Conservation (phyloP, 2,113 vertebrate genomes). For the Monopterus albus region DNA sequence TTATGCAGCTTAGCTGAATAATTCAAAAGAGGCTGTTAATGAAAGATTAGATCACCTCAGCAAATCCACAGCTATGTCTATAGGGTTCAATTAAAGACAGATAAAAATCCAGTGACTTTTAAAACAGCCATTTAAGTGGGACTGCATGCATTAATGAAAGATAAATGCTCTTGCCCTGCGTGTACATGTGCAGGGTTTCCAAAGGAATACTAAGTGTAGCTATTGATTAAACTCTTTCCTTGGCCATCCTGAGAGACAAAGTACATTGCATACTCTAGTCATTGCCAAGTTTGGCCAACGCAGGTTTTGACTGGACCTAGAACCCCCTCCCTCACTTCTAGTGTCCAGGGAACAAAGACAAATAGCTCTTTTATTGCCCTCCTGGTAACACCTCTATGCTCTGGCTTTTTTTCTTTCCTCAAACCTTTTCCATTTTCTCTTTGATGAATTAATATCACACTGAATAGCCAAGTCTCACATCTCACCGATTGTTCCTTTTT, state of each 20-base stretch:
- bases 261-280: constrained; percentile 55
- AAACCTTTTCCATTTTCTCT: constrained; percentile 50
- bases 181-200: constrained; percentile 50
- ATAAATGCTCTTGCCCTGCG: constrained; percentile 66
- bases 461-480: constrained; percentile 71
- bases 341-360: constrained; percentile 78
- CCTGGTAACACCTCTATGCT: constrained; percentile 69
- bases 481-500: constrained; percentile 66
- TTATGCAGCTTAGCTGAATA: constrained; percentile 65
- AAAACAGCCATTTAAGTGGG: constrained; percentile 66
- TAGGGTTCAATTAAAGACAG: constrained; percentile 77
- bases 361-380: constrained; percentile 79
- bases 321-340: constrained; percentile 35
- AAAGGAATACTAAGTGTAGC: constrained; percentile 66
- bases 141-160: constrained; percentile 74
- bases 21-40: constrained; percentile 64
- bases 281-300: constrained; percentile 69
- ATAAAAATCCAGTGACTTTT: constrained; percentile 74
- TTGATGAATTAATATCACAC: constrained; percentile 78
- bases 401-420: constrained; percentile 41
- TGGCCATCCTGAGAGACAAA: constrained; percentile 69
- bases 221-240: constrained; percentile 74
- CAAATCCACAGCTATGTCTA: constrained; percentile 64
- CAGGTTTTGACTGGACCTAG: constrained; percentile 72
- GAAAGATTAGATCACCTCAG: constrained; percentile 69